Evolutionary conservation across 2,888 invertebrate species (phyloP).

Genomic region (Mythimna albipuncta): DNA sequence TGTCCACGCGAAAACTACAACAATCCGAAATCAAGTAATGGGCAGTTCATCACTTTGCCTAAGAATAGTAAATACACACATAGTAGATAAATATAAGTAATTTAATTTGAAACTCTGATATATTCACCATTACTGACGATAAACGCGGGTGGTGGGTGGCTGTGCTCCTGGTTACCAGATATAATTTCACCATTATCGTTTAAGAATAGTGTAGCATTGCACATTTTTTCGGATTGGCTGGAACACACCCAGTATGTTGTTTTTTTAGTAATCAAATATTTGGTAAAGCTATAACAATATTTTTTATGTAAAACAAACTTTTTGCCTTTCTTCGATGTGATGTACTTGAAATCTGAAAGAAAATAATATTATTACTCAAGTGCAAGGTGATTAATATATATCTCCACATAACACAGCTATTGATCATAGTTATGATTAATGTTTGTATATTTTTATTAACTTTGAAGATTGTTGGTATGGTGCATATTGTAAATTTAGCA

Average conservation of each 20-base stretch:
- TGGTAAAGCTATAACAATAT: conserved; percentile 27
- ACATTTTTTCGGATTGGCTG: conserved; percentile 10
- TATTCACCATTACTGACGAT: neutral
- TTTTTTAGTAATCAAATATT: conserved; percentile 1
- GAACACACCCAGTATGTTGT: conserved; percentile 20
- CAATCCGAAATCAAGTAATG: too few relatives aligned
- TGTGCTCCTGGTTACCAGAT: conserved; percentile 8
- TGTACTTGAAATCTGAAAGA: conserved; percentile 35
- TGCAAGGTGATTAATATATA: neutral
- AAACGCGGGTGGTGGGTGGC: conserved; percentile 24
- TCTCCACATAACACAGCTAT: neutral
- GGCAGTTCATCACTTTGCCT: too few relatives aligned
- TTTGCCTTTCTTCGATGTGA: conserved; percentile 28
- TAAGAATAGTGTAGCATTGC: conserved; percentile 33
- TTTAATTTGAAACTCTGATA: neutral
- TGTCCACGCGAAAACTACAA: too few relatives aligned
- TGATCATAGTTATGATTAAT: too few relatives aligned
- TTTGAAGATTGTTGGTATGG: too few relatives aligned
- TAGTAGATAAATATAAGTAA: neutral
- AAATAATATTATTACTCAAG: neutral
- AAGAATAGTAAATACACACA: too few relatives aligned
- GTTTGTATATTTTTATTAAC: too few relatives aligned
- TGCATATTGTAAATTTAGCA: too few relatives aligned
- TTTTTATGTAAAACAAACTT: conserved; percentile 22
- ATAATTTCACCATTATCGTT: conserved; percentile 5